Evolutionary conservation across 2,888 invertebrate species (phyloP), one percentile per base, ranked within the genome.

Genomic region (Cheilosia variabilis): DNA sequence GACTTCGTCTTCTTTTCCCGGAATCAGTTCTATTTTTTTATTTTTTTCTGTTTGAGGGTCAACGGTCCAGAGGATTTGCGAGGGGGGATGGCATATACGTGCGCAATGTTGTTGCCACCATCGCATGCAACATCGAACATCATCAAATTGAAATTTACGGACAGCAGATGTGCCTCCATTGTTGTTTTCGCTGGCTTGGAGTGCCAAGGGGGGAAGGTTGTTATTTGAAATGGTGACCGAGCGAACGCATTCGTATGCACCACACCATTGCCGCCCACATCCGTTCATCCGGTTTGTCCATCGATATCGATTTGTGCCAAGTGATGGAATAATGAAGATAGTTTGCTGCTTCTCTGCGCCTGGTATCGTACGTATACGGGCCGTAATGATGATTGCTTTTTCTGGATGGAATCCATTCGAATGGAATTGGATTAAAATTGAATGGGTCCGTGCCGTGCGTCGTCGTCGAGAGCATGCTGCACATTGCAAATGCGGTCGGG

Each of bases 361-460:
- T 77, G 62, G 62, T 86, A 63, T 4, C 10, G 13, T 37, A 37
- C 13, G 13, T 77, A n/a, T n/a, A 71, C 68, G 72, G 72, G 47
- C 69, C 68, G 77, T 86, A 77, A 86, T 81, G 86, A 77, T 81
- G 86, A 86, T 86, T 86, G 81, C 76, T 86, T 86, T 86, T 86
- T 77, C 80, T 76, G 71, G 68, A 86, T 86, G 76, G 76, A 80
- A 86, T 76, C 76, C 76, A 86, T 86, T 81, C 86, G 81, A 68
- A 76, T 86, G 81, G 86, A 77, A 86, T 86, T 81, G 86, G 86
- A 86, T 81, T 86, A 86, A 86, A 86, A 86, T 81, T 86, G 81
- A 86, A 86, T 76, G 81, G 62, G 37, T 80, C 27, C 47, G 63
- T 58, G 22, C 71, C 62, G 72, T 75, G 69, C 63, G 65, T 79